Conservation (phyloP, 35 echinoderm and acorn worm species). For the Ophioderma brevispina region DNA sequence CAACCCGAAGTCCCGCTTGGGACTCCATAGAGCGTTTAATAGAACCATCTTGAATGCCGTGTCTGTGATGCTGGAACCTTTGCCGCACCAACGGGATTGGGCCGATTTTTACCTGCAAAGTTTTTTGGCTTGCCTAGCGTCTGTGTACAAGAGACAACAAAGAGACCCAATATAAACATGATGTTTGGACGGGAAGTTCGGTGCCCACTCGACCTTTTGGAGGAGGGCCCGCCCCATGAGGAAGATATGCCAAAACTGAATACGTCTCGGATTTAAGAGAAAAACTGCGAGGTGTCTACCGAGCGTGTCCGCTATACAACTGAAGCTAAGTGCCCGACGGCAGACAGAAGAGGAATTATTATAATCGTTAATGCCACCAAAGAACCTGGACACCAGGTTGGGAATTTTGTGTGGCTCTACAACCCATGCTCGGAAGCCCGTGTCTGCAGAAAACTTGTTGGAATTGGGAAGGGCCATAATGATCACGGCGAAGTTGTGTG, state of each 20-base stretch:
- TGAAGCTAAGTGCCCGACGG: conserved; percentile 13
- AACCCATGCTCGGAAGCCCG: conserved; percentile 13
- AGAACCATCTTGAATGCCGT: conserved; percentile 59
- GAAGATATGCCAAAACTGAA: not conserved
- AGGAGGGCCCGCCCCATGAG: not conserved
- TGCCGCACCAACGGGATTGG: conserved; percentile 53
- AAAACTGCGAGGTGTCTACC: not conserved
- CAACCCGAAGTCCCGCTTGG: conserved; percentile 42
- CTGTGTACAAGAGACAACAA: conserved; percentile 58
- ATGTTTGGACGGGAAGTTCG: conserved; percentile 74
- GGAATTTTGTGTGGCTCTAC: conserved; percentile 31
- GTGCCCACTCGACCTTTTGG: conserved; percentile 37
- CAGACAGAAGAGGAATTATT: conserved; percentile 8
- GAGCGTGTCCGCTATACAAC: not conserved
- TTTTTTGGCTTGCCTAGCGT: conserved; percentile 49
- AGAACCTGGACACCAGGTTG: too few relatives aligned
- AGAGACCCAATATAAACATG: conserved; percentile 51
- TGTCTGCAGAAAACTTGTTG: too few relatives aligned
- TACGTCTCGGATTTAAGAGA: not conserved
- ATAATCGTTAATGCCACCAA: conserved; percentile 22
- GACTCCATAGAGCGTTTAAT: conserved; percentile 66
- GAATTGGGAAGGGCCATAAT: too few relatives aligned
- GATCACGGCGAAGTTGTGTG: too few relatives aligned
- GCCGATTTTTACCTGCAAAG: conserved; percentile 35
- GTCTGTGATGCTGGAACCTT: conserved; percentile 19